Evolutionary conservation across 2,797 vertebrate genomes (phyloP), one percentile per base, ranked within the genome.

Genomic region (Lagodon rhomboides): DNA sequence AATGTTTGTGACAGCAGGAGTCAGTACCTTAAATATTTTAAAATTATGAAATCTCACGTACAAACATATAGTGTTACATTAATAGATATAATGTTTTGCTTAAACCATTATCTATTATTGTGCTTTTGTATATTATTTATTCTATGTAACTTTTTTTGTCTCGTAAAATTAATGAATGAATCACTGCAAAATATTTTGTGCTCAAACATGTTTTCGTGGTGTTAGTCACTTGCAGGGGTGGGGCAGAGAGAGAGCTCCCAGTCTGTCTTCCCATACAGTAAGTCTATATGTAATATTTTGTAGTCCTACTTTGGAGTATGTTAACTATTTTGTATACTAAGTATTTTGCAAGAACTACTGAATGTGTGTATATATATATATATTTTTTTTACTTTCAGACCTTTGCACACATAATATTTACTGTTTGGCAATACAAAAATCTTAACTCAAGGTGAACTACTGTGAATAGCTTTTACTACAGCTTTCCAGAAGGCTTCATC

Each of bases 181-280:
- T 34, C 1, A 34, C 9, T 9, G 27, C 5, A 30, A 25, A 75
- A 25, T 18, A 51, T 60, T 44, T 61, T 27, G 16, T n/a, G 6
- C 22, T 72, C 4, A 22, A 63, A 75, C 1, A 10, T 73, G 25
- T 20, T 79, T 17, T 89, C 41, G 83, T 41, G 58, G 9, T 69
- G 51, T 79, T 82, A 94, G 92, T 84, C 84, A 74, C 49, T 20
- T 88, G 72, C 84, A 91, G 62, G 86, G 89, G 51, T 92, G 91
- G 87, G 34, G 77, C 84, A 85, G 92, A 88, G 89, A 91, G 68
- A 69, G 87, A 80, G 85, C 80, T 46, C 82, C 71, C 22, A 86
- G 85, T 77, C 82, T 79, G 16, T 73, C 68, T 38, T 75, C 76
- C 20, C 67, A 89, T 67, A 89, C 73, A 38, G 95, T 95, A 75